These are phyloP conservation scores for Hapalemur alaotrensis DNA, from an alignment of 2,797 vertebrate species.

Conservation along the genomic window DNA sequence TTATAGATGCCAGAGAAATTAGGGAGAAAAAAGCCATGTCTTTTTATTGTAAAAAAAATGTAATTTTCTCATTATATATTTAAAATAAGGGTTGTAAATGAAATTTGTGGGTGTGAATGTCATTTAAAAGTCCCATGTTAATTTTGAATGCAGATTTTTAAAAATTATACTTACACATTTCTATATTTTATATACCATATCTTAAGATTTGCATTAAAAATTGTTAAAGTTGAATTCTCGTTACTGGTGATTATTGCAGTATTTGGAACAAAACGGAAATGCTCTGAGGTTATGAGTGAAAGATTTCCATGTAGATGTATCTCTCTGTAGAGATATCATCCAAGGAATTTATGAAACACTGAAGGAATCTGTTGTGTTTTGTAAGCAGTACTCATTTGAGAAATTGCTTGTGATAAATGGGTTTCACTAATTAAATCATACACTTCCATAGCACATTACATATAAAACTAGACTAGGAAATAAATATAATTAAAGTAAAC, in stretches of 20 bases:
- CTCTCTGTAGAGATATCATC: slow-evolving; percentile 77
- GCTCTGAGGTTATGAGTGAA: slow-evolving; percentile 63
- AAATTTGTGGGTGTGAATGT: slow-evolving; percentile 17
- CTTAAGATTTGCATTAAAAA: slow-evolving; percentile 71
- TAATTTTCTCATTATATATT: slow-evolving; percentile 44
- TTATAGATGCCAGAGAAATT: background rate
- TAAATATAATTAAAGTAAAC: slow-evolving; percentile 89
- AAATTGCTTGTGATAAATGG: slow-evolving; percentile 86
- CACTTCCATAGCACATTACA: slow-evolving; percentile 82
- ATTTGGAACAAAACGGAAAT: slow-evolving; percentile 55
- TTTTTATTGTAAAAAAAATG: slow-evolving; percentile 56
- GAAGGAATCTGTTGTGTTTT: slow-evolving; percentile 79
- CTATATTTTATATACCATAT: background rate
- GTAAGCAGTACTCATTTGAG: slow-evolving; percentile 81
- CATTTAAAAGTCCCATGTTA: slow-evolving; percentile 52
- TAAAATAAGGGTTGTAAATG: slow-evolving; percentile 23
- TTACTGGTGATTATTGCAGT: slow-evolving; percentile 62
- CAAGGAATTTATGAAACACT: slow-evolving; percentile 79
- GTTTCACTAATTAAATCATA: slow-evolving; percentile 87
- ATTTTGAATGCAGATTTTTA: slow-evolving; percentile 46
- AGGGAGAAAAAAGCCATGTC: slow-evolving; percentile 51
- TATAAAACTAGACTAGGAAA: slow-evolving; percentile 86
- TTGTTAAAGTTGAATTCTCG: slow-evolving; percentile 8
- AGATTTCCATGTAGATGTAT: background rate
- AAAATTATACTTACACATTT: slow-evolving; percentile 62